These are phyloP conservation scores for Exaiptasia diaphana DNA, from an alignment of 64 coral and sea anemone species.

Conservation along the genomic window DNA sequence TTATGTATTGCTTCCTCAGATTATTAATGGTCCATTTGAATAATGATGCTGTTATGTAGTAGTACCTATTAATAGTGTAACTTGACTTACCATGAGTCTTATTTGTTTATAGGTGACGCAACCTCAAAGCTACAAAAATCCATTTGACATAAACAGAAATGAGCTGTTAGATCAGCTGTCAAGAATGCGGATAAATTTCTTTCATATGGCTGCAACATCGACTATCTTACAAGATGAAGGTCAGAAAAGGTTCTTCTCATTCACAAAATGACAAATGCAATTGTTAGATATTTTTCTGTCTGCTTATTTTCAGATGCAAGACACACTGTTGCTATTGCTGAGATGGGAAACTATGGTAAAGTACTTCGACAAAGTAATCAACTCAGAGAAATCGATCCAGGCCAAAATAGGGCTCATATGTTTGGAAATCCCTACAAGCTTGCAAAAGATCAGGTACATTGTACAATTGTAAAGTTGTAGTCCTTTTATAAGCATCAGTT, in stretches of 20 bases:
- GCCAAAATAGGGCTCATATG: conserved; percentile 94
- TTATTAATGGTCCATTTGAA: no score
- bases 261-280: not conserved
- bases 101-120: conserved; percentile 1
- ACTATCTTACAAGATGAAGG: conserved; percentile 98
- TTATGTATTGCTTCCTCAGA: no score
- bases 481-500: no score
- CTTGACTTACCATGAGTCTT: no score
- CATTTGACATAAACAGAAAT: conserved; percentile 85
- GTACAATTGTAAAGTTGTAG: no score
- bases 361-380: conserved; percentile 88
- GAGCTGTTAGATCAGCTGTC: conserved; percentile 96
- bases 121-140: conserved; percentile 88
- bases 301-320: conserved; percentile 59
- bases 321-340: conserved; percentile 81
- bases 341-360: conserved; percentile 96
- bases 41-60: no score
- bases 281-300: not conserved
- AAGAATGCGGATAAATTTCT: conserved; percentile 98
- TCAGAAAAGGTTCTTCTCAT: not conserved
- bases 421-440: conserved; percentile 98
- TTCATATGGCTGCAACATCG: conserved; percentile 91
- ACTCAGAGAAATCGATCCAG: conserved; percentile 88
- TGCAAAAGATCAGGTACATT: conserved; percentile 91
- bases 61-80: no score